Conservation (phyloP, 2,888 invertebrate species). For the Drosophila mulleri region DNA sequence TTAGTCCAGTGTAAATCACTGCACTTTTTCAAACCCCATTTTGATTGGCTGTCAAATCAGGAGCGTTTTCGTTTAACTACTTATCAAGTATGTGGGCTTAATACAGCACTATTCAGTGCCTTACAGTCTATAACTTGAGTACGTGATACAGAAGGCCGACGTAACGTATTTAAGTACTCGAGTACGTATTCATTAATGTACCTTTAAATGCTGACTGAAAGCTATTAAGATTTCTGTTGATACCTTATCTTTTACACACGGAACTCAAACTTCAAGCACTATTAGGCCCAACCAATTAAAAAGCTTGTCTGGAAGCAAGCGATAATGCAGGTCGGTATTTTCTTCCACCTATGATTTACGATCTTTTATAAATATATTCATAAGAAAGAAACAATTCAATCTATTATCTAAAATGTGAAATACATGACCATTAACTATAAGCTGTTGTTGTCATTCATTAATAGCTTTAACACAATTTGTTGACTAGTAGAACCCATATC, state of each 20-base stretch:
- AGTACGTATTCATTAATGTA: not conserved
- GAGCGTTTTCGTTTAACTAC: slow-evolving; percentile 1
- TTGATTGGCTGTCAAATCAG: not conserved
- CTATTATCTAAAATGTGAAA: not conserved
- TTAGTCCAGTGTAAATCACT: slow-evolving; percentile 33
- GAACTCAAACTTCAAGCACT: not conserved
- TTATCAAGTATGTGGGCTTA: slow-evolving; percentile 39
- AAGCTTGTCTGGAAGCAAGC: not conserved
- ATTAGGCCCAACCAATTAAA: not conserved
- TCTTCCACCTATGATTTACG: not conserved
- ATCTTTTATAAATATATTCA: not conserved
- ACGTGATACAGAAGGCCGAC: not conserved
- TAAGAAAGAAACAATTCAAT: too few species aligned
- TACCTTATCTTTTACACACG: not conserved
- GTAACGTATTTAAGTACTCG: not conserved
- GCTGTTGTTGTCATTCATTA: not conserved
- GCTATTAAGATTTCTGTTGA: not conserved
- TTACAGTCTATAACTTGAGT: slow-evolving; percentile 19
- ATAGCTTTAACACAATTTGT: not conserved
- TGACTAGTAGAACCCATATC: too few species aligned
- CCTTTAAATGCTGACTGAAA: not conserved
- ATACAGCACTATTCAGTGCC: slow-evolving; percentile 20
- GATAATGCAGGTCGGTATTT: not conserved
- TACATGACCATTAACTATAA: not conserved
- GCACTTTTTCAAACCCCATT: slow-evolving; percentile 9